These are phyloP conservation scores for Zeugodacus cucurbitae DNA, from an alignment of 1,140 invertebrate genomes.

Conservation along the genomic window DNA sequence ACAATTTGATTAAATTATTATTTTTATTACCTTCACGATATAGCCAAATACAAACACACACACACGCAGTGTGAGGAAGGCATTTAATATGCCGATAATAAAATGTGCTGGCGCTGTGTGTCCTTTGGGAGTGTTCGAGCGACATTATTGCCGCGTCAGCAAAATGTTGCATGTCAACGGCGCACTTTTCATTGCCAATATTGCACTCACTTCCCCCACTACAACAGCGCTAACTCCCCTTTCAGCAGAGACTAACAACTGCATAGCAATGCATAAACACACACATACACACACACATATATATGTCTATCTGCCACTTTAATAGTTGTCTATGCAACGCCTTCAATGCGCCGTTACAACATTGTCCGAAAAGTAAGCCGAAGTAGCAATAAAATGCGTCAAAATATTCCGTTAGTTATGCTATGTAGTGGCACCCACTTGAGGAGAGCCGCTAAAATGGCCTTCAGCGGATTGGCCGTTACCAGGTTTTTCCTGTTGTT, in stretches of 20 bases:
- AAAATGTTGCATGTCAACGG: background rate
- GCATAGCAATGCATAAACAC: background rate
- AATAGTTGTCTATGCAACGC: background rate
- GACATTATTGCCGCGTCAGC: background rate
- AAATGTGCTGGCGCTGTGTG: background rate
- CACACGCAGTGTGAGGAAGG: no score
- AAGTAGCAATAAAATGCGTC: background rate
- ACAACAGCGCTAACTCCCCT: background rate
- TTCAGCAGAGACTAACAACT: background rate
- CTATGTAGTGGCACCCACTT: slow-evolving; percentile 5
- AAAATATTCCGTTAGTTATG: background rate
- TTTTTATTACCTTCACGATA: background rate
- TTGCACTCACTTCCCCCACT: no score
- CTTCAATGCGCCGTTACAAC: background rate
- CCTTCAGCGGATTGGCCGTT: background rate
- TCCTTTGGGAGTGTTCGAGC: background rate
- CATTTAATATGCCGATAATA: background rate
- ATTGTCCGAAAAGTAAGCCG: background rate
- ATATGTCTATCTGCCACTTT: no score
- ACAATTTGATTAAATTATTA: background rate
- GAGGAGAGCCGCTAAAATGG: background rate
- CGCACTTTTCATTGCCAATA: background rate
- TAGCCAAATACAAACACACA: background rate
- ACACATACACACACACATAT: background rate
- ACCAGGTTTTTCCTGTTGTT: no score